Conservation (phyloP, 2,113 vertebrate genomes). For the Dendropsophus ebraccatus region DNA sequence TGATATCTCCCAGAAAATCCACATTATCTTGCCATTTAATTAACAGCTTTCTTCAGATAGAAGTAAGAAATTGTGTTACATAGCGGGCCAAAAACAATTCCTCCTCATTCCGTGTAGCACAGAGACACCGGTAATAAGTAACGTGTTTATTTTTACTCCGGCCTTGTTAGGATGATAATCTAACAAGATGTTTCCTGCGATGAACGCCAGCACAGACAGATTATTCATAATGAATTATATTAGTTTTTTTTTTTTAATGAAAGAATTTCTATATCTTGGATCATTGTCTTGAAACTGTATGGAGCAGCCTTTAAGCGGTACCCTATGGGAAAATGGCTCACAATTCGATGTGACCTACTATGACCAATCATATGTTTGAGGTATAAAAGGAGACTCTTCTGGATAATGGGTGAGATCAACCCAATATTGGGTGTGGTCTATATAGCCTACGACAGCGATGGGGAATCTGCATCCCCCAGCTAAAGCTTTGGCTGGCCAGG, state of each 20-base stretch:
- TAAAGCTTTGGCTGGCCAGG: no score
- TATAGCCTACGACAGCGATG: no score
- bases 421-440: no score
- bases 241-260: not conserved
- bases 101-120: slow-evolving; percentile 6
- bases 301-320: not conserved
- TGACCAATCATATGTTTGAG: not conserved
- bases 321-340: not conserved
- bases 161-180: not conserved
- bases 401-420: not conserved
- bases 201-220: not conserved
- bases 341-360: no score
- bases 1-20: slow-evolving; percentile 39
- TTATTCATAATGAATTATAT: not conserved
- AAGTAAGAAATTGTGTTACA: slow-evolving; percentile 9
- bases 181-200: not conserved
- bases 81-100: not conserved
- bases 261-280: not conserved
- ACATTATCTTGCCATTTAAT: slow-evolving; percentile 32
- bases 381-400: not conserved
- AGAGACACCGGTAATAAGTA: not conserved
- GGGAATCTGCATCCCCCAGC: no score
- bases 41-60: slow-evolving; percentile 37
- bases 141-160: slow-evolving; percentile 21
- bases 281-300: not conserved